Evolutionary conservation across 30 jellyfish, hydroid and myxozoan genomes (phyloP), one percentile per base, ranked within the genome.

Genomic region (Hydractinia symbiolongicarpus): DNA sequence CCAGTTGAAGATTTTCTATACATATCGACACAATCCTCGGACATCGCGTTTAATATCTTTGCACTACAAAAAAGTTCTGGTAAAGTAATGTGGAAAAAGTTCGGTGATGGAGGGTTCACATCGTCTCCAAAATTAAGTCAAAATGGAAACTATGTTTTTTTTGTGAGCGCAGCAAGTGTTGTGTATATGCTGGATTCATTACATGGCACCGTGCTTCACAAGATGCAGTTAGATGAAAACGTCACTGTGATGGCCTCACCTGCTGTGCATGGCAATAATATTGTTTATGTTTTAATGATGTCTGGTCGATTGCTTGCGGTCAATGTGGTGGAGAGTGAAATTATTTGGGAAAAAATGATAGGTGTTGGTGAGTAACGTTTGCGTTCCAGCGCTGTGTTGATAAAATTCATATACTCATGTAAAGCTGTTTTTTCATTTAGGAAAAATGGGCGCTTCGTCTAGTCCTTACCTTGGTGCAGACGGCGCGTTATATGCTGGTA

Each of bases 381-480:
- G 19, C 69, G 19, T 3, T 58, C 19, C 19, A 58, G 44, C 44
- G 44, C 44, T 30, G 44, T 30, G 44, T 30, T 30, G 44, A 30
- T 30, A 30, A 30, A 30, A 2, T 30, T 0, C 44, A 30, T 30
- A 30, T 30, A 30, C 2, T 30, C 44, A 30, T 30, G 44, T 30
- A 2, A 30, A 30, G 44, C 44, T 30, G 44, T 30, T 30, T 30
- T 30, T 30, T 30, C 52, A n/a, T 64, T 64, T 64, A 64, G 74
- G 74, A n/a, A 13, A 64, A 13, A 64, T 64, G 74, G 74, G 74
- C 19, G 19, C 74, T 4, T 64, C 93, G 7, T 89, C 96, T 15
- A 89, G 96, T 61, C 91, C 95, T 4, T 66, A 81, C 5, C 88
- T 89, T 8, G 94, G 96, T 10, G 83, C 86, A 21, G 88, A 84